Conservation (phyloP, 2,888 invertebrate species). For the Cinara cedri region DNA sequence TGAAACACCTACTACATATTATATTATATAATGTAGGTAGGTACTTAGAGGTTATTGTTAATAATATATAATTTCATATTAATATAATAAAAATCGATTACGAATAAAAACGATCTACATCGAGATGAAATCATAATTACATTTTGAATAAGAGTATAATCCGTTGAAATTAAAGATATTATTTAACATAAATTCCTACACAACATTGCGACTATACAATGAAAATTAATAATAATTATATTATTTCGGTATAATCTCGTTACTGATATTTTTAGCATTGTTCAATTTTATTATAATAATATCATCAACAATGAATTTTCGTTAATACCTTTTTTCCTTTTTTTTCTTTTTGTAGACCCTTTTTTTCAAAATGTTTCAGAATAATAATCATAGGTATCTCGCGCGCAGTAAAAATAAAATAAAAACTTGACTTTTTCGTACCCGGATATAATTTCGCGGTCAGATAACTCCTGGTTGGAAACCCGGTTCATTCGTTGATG, state of each 20-base stretch:
- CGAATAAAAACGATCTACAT: no score
- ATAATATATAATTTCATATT: no score
- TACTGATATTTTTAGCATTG: not conserved
- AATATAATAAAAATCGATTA: no score
- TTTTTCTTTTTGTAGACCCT: not conserved
- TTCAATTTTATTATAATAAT: not conserved
- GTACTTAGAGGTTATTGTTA: no score
- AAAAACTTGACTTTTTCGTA: conserved; percentile 7
- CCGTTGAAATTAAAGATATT: not conserved
- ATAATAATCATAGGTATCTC: not conserved
- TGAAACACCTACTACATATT: no score
- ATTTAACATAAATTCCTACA: not conserved
- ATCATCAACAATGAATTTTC: not conserved
- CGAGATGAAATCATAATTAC: no score
- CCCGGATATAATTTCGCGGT: conserved; percentile 40
- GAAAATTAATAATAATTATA: not conserved
- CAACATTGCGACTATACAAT: not conserved
- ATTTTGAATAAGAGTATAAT: not conserved
- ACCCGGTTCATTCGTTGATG: conserved; percentile 41
- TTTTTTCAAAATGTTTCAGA: not conserved
- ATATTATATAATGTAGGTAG: no score
- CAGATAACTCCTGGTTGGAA: conserved; percentile 42
- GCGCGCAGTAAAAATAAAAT: not conserved
- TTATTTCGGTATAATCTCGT: not conserved
- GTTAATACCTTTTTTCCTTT: not conserved